Evolutionary conservation across 2,888 invertebrate genomes (phyloP), one percentile per base, ranked within the genome.

Genomic region (Sussaba pulchella): DNA sequence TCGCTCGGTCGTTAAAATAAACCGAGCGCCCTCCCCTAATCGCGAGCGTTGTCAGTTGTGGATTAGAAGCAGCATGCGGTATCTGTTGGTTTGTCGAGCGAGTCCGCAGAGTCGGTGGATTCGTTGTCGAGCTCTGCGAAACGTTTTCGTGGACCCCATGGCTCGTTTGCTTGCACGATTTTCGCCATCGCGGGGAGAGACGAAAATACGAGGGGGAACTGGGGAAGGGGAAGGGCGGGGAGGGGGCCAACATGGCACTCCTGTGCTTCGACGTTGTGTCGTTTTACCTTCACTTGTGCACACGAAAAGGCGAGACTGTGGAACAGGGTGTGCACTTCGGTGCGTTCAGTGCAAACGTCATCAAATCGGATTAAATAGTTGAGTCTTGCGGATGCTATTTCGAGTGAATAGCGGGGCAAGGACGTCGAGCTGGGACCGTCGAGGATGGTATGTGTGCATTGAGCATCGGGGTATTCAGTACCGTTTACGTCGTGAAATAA

Each of bases 281-380:
- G 70, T 64, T 70, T 74, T 74, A 24, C 73, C 54, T 64, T 66
- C 70, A 59, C 64, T 74, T 57, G 52, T 39, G 63, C 61, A 50
- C 47, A 74, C 63, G 63, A 69, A 69, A 54, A 69, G 52, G n/a
- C 5, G 36, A 50, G 64, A 19, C 21, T 14, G 5, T 5, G 63
- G n/a, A 31, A 36, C 17, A 47, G 19, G 41, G 45, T 45, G 47
- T 17, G 10, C 31, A 41, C 41, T 64, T 67, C 63, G 69, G 57
- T 67, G 61, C 69, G 36, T 45, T 74, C 50, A 41, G 52, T 59
- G 79, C 41, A 70, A 79, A 70, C 64, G 64, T 79, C 64, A 79
- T 79, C 70, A 70, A 66, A 74, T 79, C 70, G 45, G 70, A 70
- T 74, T 74, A 75, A 79, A 70, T 66, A 59, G 19, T 36, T 10